These are phyloP conservation scores for Drosophila cognata DNA, from an alignment of 2,888 invertebrate genomes.

Conservation along the genomic window DNA sequence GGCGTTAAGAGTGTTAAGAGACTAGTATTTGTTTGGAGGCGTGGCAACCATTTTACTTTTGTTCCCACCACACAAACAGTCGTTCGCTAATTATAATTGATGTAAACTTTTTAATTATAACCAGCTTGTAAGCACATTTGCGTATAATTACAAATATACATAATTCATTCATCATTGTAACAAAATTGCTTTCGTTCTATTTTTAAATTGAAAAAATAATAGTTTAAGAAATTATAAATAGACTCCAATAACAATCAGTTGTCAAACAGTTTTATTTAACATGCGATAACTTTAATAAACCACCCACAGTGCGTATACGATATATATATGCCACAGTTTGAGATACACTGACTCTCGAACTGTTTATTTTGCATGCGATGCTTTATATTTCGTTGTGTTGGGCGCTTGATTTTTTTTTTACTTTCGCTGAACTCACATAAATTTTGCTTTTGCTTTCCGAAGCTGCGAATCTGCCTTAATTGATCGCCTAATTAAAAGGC, in stretches of 20 bases:
- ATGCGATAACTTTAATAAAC: neutral
- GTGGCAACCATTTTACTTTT: conserved; percentile 19
- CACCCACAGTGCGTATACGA: conserved; percentile 48
- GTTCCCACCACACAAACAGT: neutral
- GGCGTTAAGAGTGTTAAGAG: conserved; percentile 3
- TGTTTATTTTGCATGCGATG: conserved; percentile 50
- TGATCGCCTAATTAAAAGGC: conserved; percentile 76
- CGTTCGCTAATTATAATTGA: neutral
- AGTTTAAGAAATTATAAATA: neutral
- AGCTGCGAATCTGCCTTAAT: conserved; percentile 67
- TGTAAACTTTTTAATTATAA: neutral
- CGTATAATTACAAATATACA: neutral
- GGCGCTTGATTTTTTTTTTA: conserved; percentile 1
- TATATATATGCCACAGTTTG: conserved; percentile 18
- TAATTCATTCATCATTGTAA: neutral
- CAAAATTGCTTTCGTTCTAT: neutral
- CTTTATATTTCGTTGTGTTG: conserved; percentile 3
- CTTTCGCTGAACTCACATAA: conserved; percentile 27
- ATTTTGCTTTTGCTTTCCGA: conserved; percentile 9
- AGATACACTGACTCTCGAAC: conserved; percentile 30
- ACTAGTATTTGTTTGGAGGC: conserved; percentile 17
- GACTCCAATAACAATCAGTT: neutral
- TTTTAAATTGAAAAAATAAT: neutral
- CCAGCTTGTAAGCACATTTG: neutral
- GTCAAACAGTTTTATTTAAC: neutral